Percentiles rank a stretch among this genome's conserved stretches.
These are phyloP conservation scores for Oxyura jamaicensis DNA, from an alignment of 2,113 vertebrate genomes.

Conservation along the genomic window DNA sequence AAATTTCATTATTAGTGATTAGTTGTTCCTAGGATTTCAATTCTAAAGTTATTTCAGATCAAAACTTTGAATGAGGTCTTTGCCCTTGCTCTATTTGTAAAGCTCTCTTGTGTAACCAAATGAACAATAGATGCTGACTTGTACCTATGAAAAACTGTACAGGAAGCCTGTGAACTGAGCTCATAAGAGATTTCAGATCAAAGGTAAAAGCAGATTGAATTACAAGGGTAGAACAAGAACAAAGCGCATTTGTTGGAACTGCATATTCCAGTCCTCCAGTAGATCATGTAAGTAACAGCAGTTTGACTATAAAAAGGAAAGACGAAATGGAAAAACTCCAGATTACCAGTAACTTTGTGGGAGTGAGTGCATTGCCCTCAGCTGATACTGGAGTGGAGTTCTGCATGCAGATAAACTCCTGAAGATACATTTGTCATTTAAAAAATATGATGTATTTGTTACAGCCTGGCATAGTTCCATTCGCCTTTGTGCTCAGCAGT, in stretches of 20 bases:
- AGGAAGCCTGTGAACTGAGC: not conserved
- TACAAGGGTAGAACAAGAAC: not conserved
- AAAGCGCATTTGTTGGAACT: not conserved
- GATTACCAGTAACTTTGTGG: not conserved
- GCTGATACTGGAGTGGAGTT: not conserved
- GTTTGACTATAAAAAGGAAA: not conserved
- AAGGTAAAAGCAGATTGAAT: not conserved
- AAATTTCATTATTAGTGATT: not conserved
- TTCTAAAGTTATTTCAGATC: not conserved
- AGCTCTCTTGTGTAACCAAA: not conserved
- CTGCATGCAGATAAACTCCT: not conserved
- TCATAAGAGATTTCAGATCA: not conserved
- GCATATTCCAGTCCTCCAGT: not conserved
- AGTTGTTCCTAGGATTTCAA: not conserved
- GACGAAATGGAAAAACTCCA: not conserved
- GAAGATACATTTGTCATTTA: not conserved
- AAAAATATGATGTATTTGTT: not conserved
- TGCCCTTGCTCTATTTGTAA: not conserved
- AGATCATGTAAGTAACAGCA: fast-evolving
- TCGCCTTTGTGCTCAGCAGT: not conserved
- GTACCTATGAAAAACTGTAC: not conserved
- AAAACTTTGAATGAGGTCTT: not conserved
- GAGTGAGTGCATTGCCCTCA: not conserved
- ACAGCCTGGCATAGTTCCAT: not conserved
- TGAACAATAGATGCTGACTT: not conserved